Conservation (phyloP, 1,140 invertebrate genomes). For the Ladona fulva region DNA sequence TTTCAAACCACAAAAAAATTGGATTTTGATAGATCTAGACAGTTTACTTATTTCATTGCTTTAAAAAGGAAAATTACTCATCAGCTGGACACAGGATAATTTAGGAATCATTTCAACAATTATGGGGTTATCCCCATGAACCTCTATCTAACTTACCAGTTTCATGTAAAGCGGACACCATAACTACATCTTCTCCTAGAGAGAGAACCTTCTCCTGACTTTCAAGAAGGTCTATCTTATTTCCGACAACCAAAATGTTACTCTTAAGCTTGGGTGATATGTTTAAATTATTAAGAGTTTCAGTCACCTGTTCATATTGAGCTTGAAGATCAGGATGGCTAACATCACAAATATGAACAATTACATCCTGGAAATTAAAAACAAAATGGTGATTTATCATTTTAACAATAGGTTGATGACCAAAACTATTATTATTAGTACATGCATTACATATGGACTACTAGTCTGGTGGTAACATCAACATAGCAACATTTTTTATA, state of each 20-base stretch:
- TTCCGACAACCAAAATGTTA: not conserved
- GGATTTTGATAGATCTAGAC: too few species aligned
- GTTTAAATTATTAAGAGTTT: conserved; percentile 54
- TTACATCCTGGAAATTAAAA: conserved; percentile 53
- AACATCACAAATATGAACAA: conserved; percentile 73
- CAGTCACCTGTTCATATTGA: conserved; percentile 61
- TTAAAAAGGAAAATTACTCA: too few species aligned
- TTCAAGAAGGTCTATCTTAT: not conserved
- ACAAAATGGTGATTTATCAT: not conserved
- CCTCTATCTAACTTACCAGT: too few species aligned
- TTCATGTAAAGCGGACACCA: not conserved
- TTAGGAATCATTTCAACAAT: too few species aligned
- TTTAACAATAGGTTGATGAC: not conserved
- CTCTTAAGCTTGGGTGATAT: conserved; percentile 31
- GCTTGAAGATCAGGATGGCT: conserved; percentile 65
- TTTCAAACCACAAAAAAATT: too few species aligned
- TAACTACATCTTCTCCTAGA: not conserved
- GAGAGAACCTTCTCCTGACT: not conserved
- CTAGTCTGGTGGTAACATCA: too few species aligned
- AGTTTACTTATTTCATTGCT: too few species aligned
- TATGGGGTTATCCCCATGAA: too few species aligned
- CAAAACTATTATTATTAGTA: not conserved
- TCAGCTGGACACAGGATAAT: too few species aligned
- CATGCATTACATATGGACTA: too few species aligned
- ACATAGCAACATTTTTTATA: too few species aligned